Percentiles rank a stretch among this genome's conserved stretches.
Conservation (phyloP, 2,888 invertebrate species). For the Blera fallax region DNA sequence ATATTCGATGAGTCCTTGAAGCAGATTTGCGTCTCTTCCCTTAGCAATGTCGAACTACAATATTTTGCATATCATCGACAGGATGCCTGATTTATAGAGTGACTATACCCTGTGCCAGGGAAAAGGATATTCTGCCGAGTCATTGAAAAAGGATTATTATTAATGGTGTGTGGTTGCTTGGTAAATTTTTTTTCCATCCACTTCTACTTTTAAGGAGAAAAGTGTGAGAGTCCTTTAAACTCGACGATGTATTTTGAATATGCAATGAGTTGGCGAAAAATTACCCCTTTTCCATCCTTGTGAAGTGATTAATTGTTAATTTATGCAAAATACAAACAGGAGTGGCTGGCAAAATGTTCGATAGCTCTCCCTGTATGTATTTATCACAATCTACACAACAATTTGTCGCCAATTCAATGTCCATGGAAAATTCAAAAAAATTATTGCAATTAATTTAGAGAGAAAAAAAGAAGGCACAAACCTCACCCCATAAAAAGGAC, state of each 20-base stretch:
- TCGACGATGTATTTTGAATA: slow-evolving; percentile 6
- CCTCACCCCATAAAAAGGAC: slow-evolving; percentile 57
- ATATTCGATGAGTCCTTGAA: not conserved
- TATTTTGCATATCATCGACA: slow-evolving; percentile 60
- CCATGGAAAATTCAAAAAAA: slow-evolving; percentile 3
- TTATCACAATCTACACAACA: not conserved
- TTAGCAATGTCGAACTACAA: slow-evolving; percentile 36
- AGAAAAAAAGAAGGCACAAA: slow-evolving; percentile 31
- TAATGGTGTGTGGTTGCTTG: not conserved
- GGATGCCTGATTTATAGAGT: slow-evolving; percentile 43
- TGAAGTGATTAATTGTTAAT: slow-evolving; percentile 20
- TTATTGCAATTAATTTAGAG: slow-evolving; percentile 8
- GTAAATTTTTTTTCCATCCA: too few relatives aligned
- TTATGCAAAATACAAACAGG: slow-evolving; percentile 13
- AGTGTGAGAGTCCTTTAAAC: slow-evolving; percentile 16
- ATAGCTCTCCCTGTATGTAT: too few relatives aligned
- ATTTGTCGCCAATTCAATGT: slow-evolving; percentile 48
- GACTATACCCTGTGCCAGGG: not conserved
- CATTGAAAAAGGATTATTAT: slow-evolving; percentile 25
- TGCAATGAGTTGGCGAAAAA: slow-evolving; percentile 35
- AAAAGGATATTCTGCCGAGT: not conserved
- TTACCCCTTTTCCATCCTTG: not conserved
- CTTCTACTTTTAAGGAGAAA: slow-evolving; percentile 15
- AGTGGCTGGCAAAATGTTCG: too few relatives aligned
- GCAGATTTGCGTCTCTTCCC: slow-evolving; percentile 12